Percentiles rank a stretch among this genome's conserved stretches.
phyloP scores from a whole-genome alignment of 1,140 invertebrate species.

The honey bee (Apis mellifera) region Amel_HAv3.1 CM009935.2:13327501-13328000 shows the following conservation, averaged over 20 bases:
- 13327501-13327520: too few relatives aligned
- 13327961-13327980: slow-evolving; percentile 49
- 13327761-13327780: slow-evolving; percentile 32
- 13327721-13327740: not conserved
- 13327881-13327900: slow-evolving; percentile 17
- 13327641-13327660: not conserved
- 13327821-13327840: slow-evolving; percentile 63
- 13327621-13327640: slow-evolving; percentile 7
- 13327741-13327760: not conserved
- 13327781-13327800: slow-evolving; percentile 5
- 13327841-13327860: slow-evolving; percentile 41
- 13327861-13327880: slow-evolving; percentile 40
- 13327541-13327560: too few relatives aligned
- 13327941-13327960: slow-evolving; percentile 35
- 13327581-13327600: not conserved
- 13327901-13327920: slow-evolving; percentile 28
- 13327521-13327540: too few relatives aligned
- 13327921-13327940: not conserved
- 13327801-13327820: slow-evolving; percentile 48
- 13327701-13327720: too few relatives aligned
- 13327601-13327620: not conserved
- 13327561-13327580: not conserved
- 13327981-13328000: slow-evolving; percentile 67
- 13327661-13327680: slow-evolving; percentile 4
- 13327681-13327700: not conserved